Conservation (phyloP, 2,888 invertebrate species). For the Hyposoter dolosus region DNA sequence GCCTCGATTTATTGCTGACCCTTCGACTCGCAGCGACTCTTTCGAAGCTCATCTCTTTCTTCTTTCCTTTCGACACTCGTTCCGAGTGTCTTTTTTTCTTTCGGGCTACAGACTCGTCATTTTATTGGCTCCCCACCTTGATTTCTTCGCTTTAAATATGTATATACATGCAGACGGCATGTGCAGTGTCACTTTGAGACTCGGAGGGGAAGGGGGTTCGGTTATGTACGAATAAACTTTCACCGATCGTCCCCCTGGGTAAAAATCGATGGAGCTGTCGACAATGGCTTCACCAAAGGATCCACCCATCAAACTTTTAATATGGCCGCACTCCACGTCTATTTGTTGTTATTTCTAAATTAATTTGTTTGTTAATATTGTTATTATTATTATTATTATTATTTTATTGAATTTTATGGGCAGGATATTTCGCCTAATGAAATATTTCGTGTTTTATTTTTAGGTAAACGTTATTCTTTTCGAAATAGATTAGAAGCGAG, state of each 20-base stretch:
- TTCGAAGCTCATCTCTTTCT: conserved; percentile 50
- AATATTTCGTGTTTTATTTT: conserved; percentile 11
- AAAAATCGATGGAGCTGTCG: conserved; percentile 37
- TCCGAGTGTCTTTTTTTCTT: not conserved
- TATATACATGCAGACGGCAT: not conserved
- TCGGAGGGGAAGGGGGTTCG: not conserved
- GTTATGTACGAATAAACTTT: conserved; percentile 33
- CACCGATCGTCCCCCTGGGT: conserved; percentile 28
- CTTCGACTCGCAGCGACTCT: conserved; percentile 64
- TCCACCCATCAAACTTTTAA: conserved; percentile 45
- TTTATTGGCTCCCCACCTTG: conserved; percentile 41
- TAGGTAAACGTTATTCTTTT: not conserved
- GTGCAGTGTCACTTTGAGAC: conserved; percentile 50
- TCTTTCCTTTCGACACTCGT: conserved; percentile 65
- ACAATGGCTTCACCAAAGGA: conserved; percentile 38
- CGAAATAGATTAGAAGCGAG: conserved; percentile 18
- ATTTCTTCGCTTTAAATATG: not conserved
- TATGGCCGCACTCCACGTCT: conserved; percentile 11
- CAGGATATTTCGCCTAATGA: not conserved
- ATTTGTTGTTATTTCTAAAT: not conserved
- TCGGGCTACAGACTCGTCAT: not conserved
- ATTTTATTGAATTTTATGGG: not conserved
- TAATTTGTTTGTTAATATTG: not conserved
- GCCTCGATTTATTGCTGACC: conserved; percentile 77
- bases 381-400: not conserved